Base-by-base conservation (phyloP, 2,888 invertebrate genomes). In the Thymelicus lineola region DNA sequence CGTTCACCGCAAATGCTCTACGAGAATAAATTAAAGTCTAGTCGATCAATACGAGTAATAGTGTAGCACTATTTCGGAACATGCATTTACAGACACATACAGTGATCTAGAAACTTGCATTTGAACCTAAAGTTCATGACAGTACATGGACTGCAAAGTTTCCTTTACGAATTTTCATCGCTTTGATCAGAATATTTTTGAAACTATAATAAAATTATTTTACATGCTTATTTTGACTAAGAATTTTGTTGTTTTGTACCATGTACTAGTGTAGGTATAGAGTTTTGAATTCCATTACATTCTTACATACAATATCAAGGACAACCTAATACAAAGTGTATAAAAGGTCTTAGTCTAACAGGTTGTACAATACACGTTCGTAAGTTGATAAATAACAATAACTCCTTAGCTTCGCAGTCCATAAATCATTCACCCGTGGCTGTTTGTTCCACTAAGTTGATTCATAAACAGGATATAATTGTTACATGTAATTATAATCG, bases 391-490 rank as follows among this genome's bases (percentile, higher is more conserved):
- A 42, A 6, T 7, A 1, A 36, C 57, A 57, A 55, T 36, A 57
- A 36, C 9, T 57, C 35, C 36, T n/a, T 6, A 57, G 28, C 57
- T 36, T 57, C 55, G n/a, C 28, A 12, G 57, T 17, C 7, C n/a
- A 17, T 28, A 46, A 61, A 46, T 45, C 42, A 46, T 28, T 45
- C 28, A 38, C 48, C 17, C 35, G 28, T 17, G 28, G 48, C 17
- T 38, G 59, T 17, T 48, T 58, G 59, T 66, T 66, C 48, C 66
- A 46, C 36, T 63, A 7, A 38, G 35, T 62, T 61, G 46, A 55
- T 55, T 68, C 35, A 62, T 63, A 69, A 63, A 69, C 69, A 69
- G 63, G 63, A 63, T 69, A 69, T 63, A 69, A 69, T 63, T 69
- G 62, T 62, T 68, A 36, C 46, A 57, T 68, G 57, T 42, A 69